Evolutionary conservation across 2,797 vertebrate species (phyloP), one percentile per base, ranked within the genome.

Genomic region (Eremophila alpestris): DNA sequence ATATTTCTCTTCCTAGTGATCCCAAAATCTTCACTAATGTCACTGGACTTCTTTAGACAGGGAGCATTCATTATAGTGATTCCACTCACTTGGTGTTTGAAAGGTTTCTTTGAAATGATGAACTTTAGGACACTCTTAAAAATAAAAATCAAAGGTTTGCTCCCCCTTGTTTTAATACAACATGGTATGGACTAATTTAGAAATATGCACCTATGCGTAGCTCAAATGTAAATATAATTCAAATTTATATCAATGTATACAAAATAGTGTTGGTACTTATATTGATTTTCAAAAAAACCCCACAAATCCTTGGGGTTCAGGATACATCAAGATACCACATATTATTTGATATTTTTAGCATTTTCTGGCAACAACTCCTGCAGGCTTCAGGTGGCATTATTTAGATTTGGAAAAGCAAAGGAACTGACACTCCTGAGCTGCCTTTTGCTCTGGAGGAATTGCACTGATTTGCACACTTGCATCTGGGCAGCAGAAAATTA

Each of bases 281-380:
- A 24, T 36, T 2, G 59, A 29, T 60, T 40, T 36, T 36, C 10
- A 38, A 9, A 0, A 36, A 34, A 46, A 6, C 0, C 7, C 2
- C 38, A 26, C 7, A 85, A 38, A 85, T 80, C 16, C 19, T 58
- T 36, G 30, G 16, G 10, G 10, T 49, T 90, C 43, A 87, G 32
- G 64, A 56, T 27, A 5, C 21, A 40, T 83, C 16, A 68, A 34
- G 21, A 13, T 3, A 62, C 10, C 5, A 62, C 13, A 10, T 43
- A 16, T 20, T 46, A 1, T 49, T 52, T 6, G 0, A 8, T 17
- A 62, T 10, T 90, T 87, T 78, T 43, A 67, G 40, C 22, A 21
- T 63, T 83, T 89, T 63, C 26, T 91, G 89, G 7, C 49, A 86
- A 15, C 23, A 45, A 52, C 18, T 49, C 49, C 30, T 5, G 3